Conservation (phyloP, 2,888 invertebrate species). For the Acrobasis consociella region DNA sequence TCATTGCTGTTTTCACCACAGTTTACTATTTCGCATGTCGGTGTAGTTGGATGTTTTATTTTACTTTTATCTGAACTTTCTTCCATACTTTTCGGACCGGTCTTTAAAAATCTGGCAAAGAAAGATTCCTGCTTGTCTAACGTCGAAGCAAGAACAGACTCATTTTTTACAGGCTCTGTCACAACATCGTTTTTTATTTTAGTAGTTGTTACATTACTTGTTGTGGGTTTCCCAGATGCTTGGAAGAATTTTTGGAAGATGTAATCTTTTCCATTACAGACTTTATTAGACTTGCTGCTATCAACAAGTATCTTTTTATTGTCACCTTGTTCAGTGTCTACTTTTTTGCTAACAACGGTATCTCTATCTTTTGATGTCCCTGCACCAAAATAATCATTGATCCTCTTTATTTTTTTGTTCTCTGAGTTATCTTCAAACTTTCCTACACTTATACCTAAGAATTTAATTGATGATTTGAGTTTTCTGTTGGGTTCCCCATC, state of each 20-base stretch:
- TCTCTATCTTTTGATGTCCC: conserved; percentile 57
- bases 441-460: conserved; percentile 89
- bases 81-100: conserved; percentile 5
- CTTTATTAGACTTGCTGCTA: conserved; percentile 32
- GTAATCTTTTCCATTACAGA: conserved; percentile 54
- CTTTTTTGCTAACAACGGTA: conserved; percentile 33
- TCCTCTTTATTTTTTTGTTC: conserved; percentile 78
- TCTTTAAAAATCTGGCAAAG: conserved; percentile 67
- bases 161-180: conserved; percentile 13
- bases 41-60: conserved; percentile 44
- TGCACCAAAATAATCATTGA: conserved; percentile 83
- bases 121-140: conserved; percentile 74
- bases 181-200: conserved; percentile 20
- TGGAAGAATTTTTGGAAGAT: conserved; percentile 59
- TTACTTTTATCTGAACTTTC: conserved; percentile 24
- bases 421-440: conserved; percentile 86
- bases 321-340: conserved; percentile 37
- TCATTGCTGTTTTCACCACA: conserved; percentile 68
- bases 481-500: conserved; percentile 62
- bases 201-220: conserved; percentile 29
- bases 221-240: conserved; percentile 32
- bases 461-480: conserved; percentile 83
- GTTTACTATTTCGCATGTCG: conserved; percentile 51
- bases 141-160: conserved; percentile 45
- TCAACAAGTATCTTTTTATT: conserved; percentile 33